Evolutionary conservation across 2,113 vertebrate species (phyloP).

Genomic region (Anthoscopus minutus): DNA sequence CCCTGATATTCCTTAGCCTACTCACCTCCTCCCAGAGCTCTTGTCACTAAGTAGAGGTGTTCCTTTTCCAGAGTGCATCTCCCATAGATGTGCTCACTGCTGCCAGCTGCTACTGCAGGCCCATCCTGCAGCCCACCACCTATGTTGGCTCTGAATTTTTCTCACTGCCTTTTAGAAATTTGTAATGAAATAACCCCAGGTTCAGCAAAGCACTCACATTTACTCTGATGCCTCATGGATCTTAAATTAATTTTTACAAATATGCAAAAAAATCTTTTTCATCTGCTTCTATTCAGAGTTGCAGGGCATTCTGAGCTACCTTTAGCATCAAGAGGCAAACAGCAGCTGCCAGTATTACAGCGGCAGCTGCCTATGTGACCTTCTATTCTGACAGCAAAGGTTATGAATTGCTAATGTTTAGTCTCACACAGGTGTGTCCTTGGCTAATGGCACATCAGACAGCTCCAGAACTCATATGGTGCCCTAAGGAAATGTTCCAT

Average conservation of each 20-base stretch:
- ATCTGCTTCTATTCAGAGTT: not conserved
- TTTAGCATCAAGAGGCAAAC: not conserved
- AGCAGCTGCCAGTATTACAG: not conserved
- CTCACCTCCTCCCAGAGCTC: not conserved
- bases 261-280: not conserved
- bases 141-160: not conserved
- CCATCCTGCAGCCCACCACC: not conserved
- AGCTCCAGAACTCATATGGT: not conserved
- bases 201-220: not conserved
- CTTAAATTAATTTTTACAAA: not conserved
- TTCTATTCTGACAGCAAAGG: not conserved
- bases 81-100: not conserved
- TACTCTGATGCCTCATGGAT: not conserved
- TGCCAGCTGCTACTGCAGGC: not conserved
- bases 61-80: not conserved
- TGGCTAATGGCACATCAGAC: not conserved
- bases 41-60: not conserved
- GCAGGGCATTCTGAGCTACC: not conserved
- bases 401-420: not conserved
- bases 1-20: not conserved
- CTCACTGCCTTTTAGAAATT: not conserved
- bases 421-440: not conserved
- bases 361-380: not conserved
- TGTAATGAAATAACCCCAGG: not conserved
- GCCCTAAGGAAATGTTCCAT: not conserved